Base-by-base conservation (phyloP, 1,140 invertebrate species). In the Prorops nasuta region DNA sequence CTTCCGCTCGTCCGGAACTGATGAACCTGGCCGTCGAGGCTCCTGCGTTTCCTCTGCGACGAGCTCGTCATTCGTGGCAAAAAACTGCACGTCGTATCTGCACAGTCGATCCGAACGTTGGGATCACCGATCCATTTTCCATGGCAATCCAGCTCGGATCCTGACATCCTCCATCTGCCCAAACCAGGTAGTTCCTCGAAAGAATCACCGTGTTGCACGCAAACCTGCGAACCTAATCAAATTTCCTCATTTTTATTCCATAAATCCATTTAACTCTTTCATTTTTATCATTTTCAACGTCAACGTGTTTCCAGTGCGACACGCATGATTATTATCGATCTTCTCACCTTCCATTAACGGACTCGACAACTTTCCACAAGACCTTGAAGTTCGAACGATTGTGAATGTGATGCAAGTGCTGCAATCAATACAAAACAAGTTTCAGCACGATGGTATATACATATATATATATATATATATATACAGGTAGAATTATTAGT, bases 321-420 rank as follows among this genome's bases (percentile, higher is more conserved):
- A n/a, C n/a, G n/a, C n/a, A n/a, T n/a, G n/a, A n/a, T n/a, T n/a
- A n/a, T n/a, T n/a, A n/a, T n/a, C n/a, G n/a, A n/a, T n/a, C n/a
- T n/a, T n/a, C 63, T 66, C 74, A 87, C 89, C 88, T 83, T 90
- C 86, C 61, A 81, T 74, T 49, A 91, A 73, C 1, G 81, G 64
- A 50, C 82, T 80, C 12, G 80, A 79, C 59, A 88, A 81, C 51
- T 84, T 84, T 64, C 87, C 83, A 67, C 89, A 91, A 3, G 85
- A 85, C 58, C 88, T 89, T 2, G 88, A 85, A 1, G 85, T 83
- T 72, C 90, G 90, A 16, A 86, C 74, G 9, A 91, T 83, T 72
- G 89, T 85, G 60, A 89, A 91, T 59, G 87, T 83, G 1, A 89
- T 84, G 63, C 88, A 90, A 67, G 89, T 89, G 60, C 88, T 90